phyloP scores from a whole-genome alignment of 2,888 invertebrate species.

The Rhingia rostrata region DNA sequence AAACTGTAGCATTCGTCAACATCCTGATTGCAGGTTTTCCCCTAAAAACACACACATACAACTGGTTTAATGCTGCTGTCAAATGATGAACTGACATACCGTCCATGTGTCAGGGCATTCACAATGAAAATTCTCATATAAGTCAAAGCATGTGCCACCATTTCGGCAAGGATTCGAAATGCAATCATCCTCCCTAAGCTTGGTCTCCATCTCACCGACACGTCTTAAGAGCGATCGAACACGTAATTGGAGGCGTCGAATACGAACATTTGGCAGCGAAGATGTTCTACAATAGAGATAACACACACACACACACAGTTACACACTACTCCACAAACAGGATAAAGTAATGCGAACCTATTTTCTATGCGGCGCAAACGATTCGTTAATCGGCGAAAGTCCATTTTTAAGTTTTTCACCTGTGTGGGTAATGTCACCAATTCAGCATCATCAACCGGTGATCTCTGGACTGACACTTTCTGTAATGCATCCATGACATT shows the following conservation, averaged over 20 bases:
- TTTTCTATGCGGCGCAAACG: conserved; percentile 75
- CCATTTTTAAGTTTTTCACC: conserved; percentile 75
- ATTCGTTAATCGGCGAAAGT: conserved; percentile 73
- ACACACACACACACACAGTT: neutral
- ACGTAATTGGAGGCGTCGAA: conserved; percentile 76
- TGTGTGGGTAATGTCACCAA: conserved; percentile 70
- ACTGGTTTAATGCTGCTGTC: no score
- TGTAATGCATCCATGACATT: conserved; percentile 84
- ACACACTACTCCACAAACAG: neutral
- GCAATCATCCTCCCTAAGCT: conserved; percentile 76
- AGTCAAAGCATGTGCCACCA: conserved; percentile 91
- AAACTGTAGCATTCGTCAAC: conserved; percentile 93
- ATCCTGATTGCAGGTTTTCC: conserved; percentile 89
- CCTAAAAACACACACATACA: conserved; percentile 82
- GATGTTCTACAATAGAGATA: conserved; percentile 15
- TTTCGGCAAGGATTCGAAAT: conserved; percentile 89
- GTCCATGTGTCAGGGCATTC: conserved; percentile 89
- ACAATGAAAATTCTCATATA: conserved; percentile 89
- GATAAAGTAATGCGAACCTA: conserved; percentile 32
- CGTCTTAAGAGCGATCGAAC: conserved; percentile 65
- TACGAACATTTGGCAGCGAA: conserved; percentile 36
- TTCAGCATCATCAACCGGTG: conserved; percentile 36
- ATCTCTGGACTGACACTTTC: neutral
- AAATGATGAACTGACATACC: conserved; percentile 75
- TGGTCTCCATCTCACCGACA: conserved; percentile 64